Percentiles rank a stretch among this genome's conserved stretches.
Evolutionary conservation across 2,888 invertebrate genomes (phyloP).

Genomic region (Sphinx pinastri): DNA sequence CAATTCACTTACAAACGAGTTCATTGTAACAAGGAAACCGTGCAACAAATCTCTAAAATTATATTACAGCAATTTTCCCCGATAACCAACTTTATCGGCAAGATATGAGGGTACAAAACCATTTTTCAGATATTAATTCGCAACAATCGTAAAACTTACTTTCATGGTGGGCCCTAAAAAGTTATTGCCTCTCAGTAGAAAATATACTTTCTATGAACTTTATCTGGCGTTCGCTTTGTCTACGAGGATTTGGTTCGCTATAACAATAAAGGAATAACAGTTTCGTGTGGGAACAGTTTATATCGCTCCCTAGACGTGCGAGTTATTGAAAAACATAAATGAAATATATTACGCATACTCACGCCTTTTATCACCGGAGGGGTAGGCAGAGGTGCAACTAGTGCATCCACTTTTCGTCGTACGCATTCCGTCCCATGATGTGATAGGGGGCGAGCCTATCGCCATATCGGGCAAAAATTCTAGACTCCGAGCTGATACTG

Average conservation of each 20-base stretch:
- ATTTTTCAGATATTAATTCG: constrained; percentile 81
- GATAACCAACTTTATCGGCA: constrained; percentile 64
- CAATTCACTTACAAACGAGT: constrained; percentile 14
- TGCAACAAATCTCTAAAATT: constrained; percentile 45
- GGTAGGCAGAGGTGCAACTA: too few species aligned
- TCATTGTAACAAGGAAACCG: constrained; percentile 35
- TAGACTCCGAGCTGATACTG: too few species aligned
- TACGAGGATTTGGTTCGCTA: constrained; percentile 61
- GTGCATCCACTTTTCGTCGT: too few species aligned
- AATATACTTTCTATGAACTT: constrained; percentile 72
- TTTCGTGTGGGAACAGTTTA: constrained; percentile 60
- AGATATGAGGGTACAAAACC: constrained; percentile 71
- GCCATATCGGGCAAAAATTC: too few species aligned
- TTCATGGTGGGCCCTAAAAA: constrained; percentile 77
- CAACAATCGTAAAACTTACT: constrained; percentile 81
- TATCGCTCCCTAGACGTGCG: constrained; percentile 39
- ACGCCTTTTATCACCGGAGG: too few species aligned
- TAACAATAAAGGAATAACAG: constrained; percentile 68
- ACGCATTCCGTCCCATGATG: too few species aligned
- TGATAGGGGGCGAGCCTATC: too few species aligned
- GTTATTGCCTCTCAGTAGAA: constrained; percentile 67
- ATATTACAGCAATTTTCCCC: constrained; percentile 53
- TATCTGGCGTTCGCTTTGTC: constrained; percentile 68
- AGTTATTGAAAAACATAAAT: constrained; percentile 26
- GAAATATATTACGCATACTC: not conserved